Evolutionary conservation across 2,797 vertebrate genomes (phyloP), one percentile per base, ranked within the genome.

Genomic region (Xenopus petersii): DNA sequence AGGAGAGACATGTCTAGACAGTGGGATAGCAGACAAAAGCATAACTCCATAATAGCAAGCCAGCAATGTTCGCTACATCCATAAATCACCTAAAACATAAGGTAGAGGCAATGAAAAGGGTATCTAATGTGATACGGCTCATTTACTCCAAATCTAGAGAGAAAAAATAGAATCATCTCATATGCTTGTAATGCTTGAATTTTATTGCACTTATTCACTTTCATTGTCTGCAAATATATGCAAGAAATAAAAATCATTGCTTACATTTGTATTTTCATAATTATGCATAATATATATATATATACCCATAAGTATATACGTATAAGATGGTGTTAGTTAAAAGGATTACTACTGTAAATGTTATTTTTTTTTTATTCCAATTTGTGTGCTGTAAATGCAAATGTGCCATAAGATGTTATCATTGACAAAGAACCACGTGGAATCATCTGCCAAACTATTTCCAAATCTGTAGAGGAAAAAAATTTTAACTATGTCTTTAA

Each of bases 171-270:
- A 65, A 72, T 64, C 62, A 17, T 64, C 10, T 42, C 60, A 65
- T 77, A 55, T 79, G 71, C 67, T 79, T 79, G 77, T 56, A 70
- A 79, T 70, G 77, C 77, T 79, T 79, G 71, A 74, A 79, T 70
- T 60, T 66, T 60, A 70, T 79, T 79, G 71, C 71, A 79, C 71
- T 74, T 73, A 16, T 49, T 66, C 63, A 70, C 56, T 73, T 51
- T 49, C 54, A 78, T 51, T 73, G 47, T 73, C 72, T 56, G 66
- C 60, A 24, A 30, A 79, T 64, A 79, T 74, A 79, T 74, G 77
- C 77, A 79, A 79, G 59, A 65, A 69, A 24, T 24, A 36, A 55
- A 56, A 33, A 71, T 33, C 63, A 73, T 64, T 64, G 36, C 16
- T 67, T 71, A 59, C 12, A 63, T 66, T 74, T 74, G 67, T 73